Evolutionary conservation across 2,888 invertebrate species (phyloP).

Genomic region (Polymixis flavicincta): DNA sequence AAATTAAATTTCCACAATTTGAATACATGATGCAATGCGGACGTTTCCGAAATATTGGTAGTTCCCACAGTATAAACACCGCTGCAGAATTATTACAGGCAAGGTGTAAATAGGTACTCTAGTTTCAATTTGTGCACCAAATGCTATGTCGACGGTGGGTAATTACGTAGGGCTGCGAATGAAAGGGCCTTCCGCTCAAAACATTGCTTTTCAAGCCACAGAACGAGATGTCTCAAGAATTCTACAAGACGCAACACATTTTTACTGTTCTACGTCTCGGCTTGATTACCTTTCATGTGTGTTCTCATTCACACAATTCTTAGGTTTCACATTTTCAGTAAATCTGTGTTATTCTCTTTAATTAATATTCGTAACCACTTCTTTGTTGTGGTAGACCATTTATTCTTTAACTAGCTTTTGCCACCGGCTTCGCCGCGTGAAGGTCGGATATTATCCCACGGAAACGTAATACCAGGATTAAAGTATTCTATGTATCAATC

Average conservation of each 20-base stretch:
- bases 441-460: no score
- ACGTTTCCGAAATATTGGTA: conserved; percentile 16
- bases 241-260: not conserved
- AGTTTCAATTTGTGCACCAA: not conserved
- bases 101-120: not conserved
- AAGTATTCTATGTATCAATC: no score
- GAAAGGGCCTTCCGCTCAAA: not conserved
- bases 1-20: conserved; percentile 19
- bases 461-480: no score
- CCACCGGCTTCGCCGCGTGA: no score
- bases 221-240: not conserved
- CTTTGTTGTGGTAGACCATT: not conserved
- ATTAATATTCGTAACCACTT: not conserved
- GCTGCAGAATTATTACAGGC: not conserved
- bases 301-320: not conserved
- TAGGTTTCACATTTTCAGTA: not conserved
- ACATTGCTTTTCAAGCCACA: not conserved
- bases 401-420: not conserved
- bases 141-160: not conserved
- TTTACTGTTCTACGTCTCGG: not conserved
- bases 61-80: not conserved
- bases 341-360: not conserved
- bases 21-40: conserved; percentile 19
- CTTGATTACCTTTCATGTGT: not conserved
- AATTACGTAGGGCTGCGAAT: not conserved